Evolutionary conservation across 2,113 vertebrate species (phyloP).

Genomic region (Onychorhynchus coronatus): DNA sequence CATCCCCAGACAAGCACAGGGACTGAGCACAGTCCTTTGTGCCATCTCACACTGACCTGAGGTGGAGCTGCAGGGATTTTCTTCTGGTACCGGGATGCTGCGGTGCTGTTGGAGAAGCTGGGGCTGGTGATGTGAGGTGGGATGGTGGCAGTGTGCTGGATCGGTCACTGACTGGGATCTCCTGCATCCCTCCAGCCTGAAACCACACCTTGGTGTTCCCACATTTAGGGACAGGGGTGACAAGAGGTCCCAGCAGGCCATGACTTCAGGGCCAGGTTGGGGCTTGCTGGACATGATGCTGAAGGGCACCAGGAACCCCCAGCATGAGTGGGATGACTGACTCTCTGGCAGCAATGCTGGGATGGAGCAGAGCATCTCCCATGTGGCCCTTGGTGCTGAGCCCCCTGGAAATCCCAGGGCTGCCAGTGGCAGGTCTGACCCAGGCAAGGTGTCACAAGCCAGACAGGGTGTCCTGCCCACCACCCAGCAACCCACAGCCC

Average conservation of each 20-base stretch:
- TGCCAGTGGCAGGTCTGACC: rapidly evolving
- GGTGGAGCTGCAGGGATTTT: background rate
- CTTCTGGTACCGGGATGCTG: rapidly evolving
- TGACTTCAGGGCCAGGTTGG: rapidly evolving
- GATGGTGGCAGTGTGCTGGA: background rate
- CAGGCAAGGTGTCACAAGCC: background rate
- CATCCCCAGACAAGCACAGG: rapidly evolving
- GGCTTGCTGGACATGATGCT: background rate
- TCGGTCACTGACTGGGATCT: background rate
- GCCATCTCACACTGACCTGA: rapidly evolving
- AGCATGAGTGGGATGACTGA: background rate
- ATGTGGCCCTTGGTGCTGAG: background rate
- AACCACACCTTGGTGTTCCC: background rate
- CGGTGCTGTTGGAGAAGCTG: background rate
- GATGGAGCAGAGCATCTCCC: background rate
- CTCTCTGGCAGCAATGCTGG: background rate
- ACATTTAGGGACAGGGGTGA: background rate
- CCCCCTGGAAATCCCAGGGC: background rate
- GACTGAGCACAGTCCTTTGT: background rate
- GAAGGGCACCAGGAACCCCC: background rate
- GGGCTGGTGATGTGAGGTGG: background rate
- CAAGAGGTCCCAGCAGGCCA: background rate
- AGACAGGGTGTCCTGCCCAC: background rate
- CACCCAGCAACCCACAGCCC: background rate
- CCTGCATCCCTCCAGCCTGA: background rate